Percentiles rank a stretch among this genome's conserved stretches.
These are phyloP conservation scores for Sus cebifrons DNA, from an alignment of 2,797 vertebrate genomes.

Conservation along the genomic window DNA sequence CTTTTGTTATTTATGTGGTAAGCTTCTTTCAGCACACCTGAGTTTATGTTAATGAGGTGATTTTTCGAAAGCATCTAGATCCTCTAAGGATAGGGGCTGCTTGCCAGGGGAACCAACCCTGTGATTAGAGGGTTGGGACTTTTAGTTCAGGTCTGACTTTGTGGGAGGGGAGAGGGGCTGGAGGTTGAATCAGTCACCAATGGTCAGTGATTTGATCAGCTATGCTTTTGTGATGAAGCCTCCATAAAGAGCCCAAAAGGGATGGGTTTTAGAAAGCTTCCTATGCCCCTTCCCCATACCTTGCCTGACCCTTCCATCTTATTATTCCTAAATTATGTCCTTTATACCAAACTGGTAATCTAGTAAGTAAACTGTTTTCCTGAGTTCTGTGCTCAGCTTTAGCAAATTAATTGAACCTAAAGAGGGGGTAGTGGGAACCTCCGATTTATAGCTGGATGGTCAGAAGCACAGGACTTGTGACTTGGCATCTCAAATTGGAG, in stretches of 20 bases:
- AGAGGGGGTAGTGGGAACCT: background rate
- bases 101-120: background rate
- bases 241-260: background rate
- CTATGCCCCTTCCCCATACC: background rate
- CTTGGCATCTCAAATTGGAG: background rate
- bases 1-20: constrained; percentile 21
- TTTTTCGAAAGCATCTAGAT: constrained; percentile 32
- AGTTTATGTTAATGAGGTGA: constrained; percentile 5
- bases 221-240: background rate
- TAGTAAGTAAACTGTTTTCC: background rate
- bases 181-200: background rate
- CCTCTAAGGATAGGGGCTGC: background rate
- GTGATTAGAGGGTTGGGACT: background rate
- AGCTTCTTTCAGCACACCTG: background rate
- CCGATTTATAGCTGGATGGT: background rate
- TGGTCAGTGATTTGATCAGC: background rate
- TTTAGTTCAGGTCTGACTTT: background rate
- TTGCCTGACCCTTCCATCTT: background rate
- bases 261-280: background rate
- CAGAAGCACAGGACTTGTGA: background rate
- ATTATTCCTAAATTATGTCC: background rate
- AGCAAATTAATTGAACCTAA: constrained; percentile 28
- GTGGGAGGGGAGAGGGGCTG: background rate
- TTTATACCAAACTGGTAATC: constrained; percentile 3
- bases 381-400: background rate